A percentile compares a stretch with the other conserved stretches of the same genome.
These are phyloP conservation scores for Platyrinchus mystaceus DNA, from an alignment of 2,797 vertebrate species.

Conservation along the genomic window DNA sequence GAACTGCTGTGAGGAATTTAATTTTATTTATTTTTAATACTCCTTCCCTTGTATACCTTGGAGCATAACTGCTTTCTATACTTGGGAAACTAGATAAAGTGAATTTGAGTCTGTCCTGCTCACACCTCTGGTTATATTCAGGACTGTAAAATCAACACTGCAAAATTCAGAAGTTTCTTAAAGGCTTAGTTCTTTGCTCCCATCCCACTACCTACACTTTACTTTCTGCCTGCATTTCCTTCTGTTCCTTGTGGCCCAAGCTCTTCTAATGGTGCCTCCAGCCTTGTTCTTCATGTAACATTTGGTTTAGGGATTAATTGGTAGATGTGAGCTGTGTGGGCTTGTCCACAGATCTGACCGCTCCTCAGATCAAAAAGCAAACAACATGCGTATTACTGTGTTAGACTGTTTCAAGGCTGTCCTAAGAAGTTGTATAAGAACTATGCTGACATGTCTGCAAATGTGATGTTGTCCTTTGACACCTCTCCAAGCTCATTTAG, in stretches of 20 bases:
- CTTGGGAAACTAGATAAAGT: not conserved
- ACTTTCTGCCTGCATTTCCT: not conserved
- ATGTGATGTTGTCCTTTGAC: not conserved
- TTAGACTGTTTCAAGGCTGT: not conserved
- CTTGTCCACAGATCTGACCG: not conserved
- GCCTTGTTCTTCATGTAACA: not conserved
- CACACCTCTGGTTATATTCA: not conserved
- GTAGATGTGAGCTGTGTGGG: not conserved
- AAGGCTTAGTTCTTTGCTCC: not conserved
- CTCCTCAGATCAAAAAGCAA: not conserved
- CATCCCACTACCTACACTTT: not conserved
- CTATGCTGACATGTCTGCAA: not conserved
- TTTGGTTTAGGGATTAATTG: not conserved
- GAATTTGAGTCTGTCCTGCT: not conserved
- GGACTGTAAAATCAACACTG: not conserved
- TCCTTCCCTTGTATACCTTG: not conserved
- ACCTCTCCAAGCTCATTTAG: not conserved
- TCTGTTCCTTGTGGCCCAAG: not conserved
- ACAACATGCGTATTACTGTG: fast-evolving
- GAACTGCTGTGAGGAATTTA: not conserved
- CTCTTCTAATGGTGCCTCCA: not conserved
- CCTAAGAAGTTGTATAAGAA: not conserved
- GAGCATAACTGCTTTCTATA: not conserved
- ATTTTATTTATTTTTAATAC: not conserved
- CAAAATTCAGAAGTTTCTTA: not conserved